These are phyloP conservation scores for Peromyscus leucopus DNA, from an alignment of 2,113 vertebrate species.

Conservation along the genomic window DNA sequence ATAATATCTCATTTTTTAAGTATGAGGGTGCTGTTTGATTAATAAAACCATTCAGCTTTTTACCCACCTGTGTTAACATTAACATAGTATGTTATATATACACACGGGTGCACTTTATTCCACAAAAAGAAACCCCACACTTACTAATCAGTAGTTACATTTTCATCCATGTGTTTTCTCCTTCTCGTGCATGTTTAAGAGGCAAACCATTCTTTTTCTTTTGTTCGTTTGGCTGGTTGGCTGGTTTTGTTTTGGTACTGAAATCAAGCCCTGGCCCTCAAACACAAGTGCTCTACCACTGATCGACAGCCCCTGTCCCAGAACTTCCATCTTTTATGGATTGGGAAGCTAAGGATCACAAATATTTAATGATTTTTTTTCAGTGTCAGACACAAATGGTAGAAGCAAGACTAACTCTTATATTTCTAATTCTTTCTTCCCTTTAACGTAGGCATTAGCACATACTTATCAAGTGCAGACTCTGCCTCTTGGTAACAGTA, in stretches of 20 bases:
- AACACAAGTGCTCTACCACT: neutral
- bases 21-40: neutral
- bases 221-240: neutral
- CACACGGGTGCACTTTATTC: neutral
- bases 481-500: neutral
- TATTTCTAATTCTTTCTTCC: neutral
- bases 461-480: slow-evolving; percentile 14
- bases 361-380: slow-evolving; percentile 17
- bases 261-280: neutral
- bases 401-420: slow-evolving; percentile 39
- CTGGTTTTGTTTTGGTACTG: neutral
- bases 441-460: neutral
- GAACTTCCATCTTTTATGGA: neutral
- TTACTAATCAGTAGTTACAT: neutral
- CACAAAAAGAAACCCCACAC: neutral
- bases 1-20: neutral
- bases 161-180: neutral
- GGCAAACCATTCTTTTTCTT: neutral
- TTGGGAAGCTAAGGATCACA: neutral
- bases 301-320: neutral
- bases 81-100: neutral
- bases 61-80: slow-evolving; percentile 46
- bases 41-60: slow-evolving; percentile 5
- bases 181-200: neutral
- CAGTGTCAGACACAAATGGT: neutral